These are phyloP conservation scores for Agelastica alni DNA, from an alignment of 2,888 invertebrate genomes.

Conservation along the genomic window DNA sequence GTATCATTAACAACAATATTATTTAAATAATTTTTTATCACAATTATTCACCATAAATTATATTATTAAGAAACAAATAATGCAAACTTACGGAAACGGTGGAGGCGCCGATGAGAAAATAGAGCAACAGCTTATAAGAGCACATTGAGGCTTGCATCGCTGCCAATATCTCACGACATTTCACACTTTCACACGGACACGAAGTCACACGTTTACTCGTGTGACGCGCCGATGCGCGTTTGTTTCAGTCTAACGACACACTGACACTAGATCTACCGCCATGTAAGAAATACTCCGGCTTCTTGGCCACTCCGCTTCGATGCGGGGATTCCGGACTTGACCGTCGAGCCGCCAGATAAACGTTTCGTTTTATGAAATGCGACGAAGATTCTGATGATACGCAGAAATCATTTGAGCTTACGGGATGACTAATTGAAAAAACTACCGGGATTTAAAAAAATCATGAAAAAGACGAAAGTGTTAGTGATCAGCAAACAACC, in stretches of 20 bases:
- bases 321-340: slow-evolving; percentile 15
- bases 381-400: not conserved
- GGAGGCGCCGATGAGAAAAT: slow-evolving; percentile 40
- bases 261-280: slow-evolving; percentile 12
- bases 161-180: slow-evolving; percentile 48
- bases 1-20: too few species aligned
- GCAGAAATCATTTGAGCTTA: too few species aligned
- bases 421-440: too few species aligned
- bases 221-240: slow-evolving; percentile 19
- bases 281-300: slow-evolving; percentile 10
- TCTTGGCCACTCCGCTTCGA: slow-evolving; percentile 5
- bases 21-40: too few species aligned
- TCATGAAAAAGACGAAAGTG: too few species aligned
- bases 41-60: too few species aligned
- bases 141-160: slow-evolving; percentile 51
- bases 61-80: too few species aligned
- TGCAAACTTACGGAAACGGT: slow-evolving; percentile 42
- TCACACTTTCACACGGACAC: slow-evolving; percentile 46
- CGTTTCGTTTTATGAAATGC: not conserved
- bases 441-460: too few species aligned
- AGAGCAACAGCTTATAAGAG: slow-evolving; percentile 45
- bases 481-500: too few species aligned
- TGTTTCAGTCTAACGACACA: slow-evolving; percentile 17
- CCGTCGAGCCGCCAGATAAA: not conserved
- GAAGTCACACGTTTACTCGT: slow-evolving; percentile 32